These are phyloP conservation scores for Accipiter cooperii DNA, from an alignment of 2,113 vertebrate genomes.

Conservation along the genomic window DNA sequence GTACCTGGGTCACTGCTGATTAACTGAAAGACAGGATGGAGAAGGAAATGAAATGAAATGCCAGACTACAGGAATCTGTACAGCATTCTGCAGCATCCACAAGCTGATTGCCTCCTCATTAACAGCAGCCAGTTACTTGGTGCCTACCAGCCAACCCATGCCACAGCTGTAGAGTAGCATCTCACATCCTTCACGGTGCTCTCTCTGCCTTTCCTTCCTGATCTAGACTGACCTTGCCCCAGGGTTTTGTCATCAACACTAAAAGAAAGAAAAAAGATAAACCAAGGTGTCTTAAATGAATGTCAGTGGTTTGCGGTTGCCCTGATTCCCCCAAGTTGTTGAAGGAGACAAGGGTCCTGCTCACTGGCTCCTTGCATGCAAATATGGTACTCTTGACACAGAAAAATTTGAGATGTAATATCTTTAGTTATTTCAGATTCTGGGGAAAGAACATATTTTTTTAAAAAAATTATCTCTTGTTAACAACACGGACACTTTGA, in stretches of 20 bases:
- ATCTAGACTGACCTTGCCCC: neutral
- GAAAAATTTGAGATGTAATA: neutral
- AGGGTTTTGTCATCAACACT: neutral
- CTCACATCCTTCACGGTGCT: fast-evolving
- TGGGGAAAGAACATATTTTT: neutral
- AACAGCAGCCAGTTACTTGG: neutral
- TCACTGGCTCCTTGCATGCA: neutral
- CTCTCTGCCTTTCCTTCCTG: neutral
- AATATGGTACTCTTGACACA: neutral
- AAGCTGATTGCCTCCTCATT: neutral
- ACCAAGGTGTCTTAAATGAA: neutral
- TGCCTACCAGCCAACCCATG: neutral
- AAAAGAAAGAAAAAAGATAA: neutral
- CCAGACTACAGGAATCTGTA: neutral
- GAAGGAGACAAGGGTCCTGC: neutral
- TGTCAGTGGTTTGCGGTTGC: neutral
- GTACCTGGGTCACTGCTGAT: neutral
- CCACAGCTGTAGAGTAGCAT: neutral
- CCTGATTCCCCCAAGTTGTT: neutral
- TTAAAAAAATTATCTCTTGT: neutral
- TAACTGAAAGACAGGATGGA: neutral
- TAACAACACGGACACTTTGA: neutral
- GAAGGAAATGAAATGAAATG: neutral
- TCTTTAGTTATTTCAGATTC: neutral
- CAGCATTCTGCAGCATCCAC: neutral